A percentile compares a stretch with the other conserved stretches of the same genome.
phyloP scores from a whole-genome alignment of 1,140 invertebrate genomes.

The Drosophila kohkoa region DNA sequence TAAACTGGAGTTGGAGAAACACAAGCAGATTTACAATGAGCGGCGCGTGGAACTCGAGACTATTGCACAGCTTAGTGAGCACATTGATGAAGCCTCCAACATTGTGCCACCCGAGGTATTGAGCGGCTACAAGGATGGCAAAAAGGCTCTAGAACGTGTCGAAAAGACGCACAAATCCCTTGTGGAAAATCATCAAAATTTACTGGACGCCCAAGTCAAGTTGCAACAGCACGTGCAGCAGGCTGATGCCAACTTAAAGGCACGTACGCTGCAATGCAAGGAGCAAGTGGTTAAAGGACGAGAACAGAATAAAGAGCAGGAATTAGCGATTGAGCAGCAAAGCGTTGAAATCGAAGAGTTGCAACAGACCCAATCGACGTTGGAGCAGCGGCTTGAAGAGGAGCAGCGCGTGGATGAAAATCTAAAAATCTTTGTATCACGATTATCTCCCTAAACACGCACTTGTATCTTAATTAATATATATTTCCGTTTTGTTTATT shows the following conservation, averaged over 20 bases:
- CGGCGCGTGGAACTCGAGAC: conserved; percentile 47
- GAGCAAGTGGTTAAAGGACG: conserved; percentile 22
- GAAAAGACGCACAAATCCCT: conserved; percentile 24
- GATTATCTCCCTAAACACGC: not conserved
- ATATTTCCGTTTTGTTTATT: conserved; percentile 39
- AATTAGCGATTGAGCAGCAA: conserved; percentile 8
- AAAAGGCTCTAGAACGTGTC: conserved; percentile 41
- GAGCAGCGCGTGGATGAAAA: conserved; percentile 7
- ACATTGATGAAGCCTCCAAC: conserved; percentile 51
- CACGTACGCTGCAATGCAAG: conserved; percentile 25
- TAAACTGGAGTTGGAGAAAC: conserved; percentile 42
- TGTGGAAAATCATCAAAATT: conserved; percentile 18
- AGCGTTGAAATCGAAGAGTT: not conserved
- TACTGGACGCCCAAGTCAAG: not conserved
- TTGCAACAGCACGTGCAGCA: conserved; percentile 24
- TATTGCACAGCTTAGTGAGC: conserved; percentile 31
- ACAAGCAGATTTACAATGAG: conserved; percentile 40
- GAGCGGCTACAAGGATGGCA: conserved; percentile 42
- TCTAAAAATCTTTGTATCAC: conserved; percentile 6
- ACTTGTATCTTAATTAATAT: conserved; percentile 38
- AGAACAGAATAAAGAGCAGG: conserved; percentile 8
- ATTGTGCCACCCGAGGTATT: conserved; percentile 37
- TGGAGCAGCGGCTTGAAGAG: conserved; percentile 5
- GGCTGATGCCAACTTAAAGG: conserved; percentile 23
- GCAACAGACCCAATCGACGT: not conserved